Evolutionary conservation across 2,888 invertebrate species (phyloP), one percentile per base, ranked within the genome.

Genomic region (Bugula neritina): DNA sequence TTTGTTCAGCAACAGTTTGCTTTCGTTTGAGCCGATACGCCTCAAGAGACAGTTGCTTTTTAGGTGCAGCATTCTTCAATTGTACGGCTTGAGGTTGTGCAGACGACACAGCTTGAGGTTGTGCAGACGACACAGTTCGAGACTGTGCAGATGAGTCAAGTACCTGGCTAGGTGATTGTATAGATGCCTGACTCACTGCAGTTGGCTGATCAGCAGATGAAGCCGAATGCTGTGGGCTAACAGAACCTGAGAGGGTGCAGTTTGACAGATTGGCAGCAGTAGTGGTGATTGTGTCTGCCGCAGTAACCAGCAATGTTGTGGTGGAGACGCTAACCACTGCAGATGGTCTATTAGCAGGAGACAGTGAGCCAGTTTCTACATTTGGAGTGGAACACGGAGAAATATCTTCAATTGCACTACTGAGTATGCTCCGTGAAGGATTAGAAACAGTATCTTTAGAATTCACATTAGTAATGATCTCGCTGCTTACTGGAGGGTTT

Each of bases 371-470:
- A n/a, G n/a, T n/a, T n/a, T n/a, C n/a, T n/a, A n/a, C 3, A 31
- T 27, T 27, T 31, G 63, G 63, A 21, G 63, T 31, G 27, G 63
- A 63, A 27, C 63, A 63, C 5, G 63, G 63, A 29, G 63, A 63
- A 13, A 63, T 63, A 63, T 63, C 63, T 31, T 63, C 63, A 25
- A 63, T 63, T 13, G 63, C 63, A 29, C 43, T 43, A 43, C 43
- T 43, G 17, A 43, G 43, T 10, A 43, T 5, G 43, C 43, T 43
- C 10, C 10, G 5, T 43, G 17, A 5, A 43, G 43, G 43, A 10
- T 5, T 17, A 43, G 43, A n/a, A n/a, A n/a, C n/a, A n/a, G n/a
- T n/a, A n/a, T n/a, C n/a, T n/a, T n/a, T n/a, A n/a, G n/a, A n/a
- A n/a, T n/a, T n/a, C n/a, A n/a, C n/a, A n/a, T n/a, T n/a, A n/a